phyloP scores from a whole-genome alignment of 2,797 vertebrate genomes.

The Craterocephalus amniculus region DNA sequence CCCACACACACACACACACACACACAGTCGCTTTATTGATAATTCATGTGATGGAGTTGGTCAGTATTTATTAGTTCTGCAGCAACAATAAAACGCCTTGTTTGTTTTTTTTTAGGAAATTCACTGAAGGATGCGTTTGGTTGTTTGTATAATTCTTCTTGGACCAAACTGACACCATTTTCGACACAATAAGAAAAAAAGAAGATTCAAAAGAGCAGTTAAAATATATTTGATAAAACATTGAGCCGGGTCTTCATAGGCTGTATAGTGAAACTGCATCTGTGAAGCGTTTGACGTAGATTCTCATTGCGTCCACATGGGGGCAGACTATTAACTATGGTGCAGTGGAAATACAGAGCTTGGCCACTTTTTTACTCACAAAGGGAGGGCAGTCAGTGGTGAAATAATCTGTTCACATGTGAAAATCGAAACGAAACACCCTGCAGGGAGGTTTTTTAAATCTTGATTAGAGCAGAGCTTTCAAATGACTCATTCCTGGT shows the following conservation, averaged over 20 bases:
- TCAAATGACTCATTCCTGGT: neutral
- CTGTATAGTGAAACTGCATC: constrained; percentile 53
- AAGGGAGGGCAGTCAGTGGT: constrained; percentile 25
- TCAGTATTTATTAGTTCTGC: constrained; percentile 8
- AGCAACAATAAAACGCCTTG: constrained; percentile 16
- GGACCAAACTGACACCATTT: constrained; percentile 27
- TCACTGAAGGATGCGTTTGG: neutral
- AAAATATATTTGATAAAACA: constrained; percentile 66
- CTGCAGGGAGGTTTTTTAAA: constrained; percentile 18
- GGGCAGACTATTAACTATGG: constrained; percentile 85
- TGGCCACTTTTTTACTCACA: constrained; percentile 31
- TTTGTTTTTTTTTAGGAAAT: no score
- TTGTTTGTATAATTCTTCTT: neutral
- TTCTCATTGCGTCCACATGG: constrained; percentile 85
- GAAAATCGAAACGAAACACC: no score
- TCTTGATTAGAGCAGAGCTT: neutral
- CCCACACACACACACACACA: constrained; percentile 13
- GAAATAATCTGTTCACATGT: constrained; percentile 18
- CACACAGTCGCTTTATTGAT: constrained; percentile 26
- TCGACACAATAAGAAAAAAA: neutral
- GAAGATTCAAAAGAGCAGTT: constrained; percentile 25
- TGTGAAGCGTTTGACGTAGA: constrained; percentile 28
- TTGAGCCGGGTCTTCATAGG: constrained; percentile 64
- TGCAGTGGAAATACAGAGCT: constrained; percentile 34
- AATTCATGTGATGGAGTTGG: constrained; percentile 11